These are phyloP conservation scores for Oligia strigilis DNA, from an alignment of 2,888 invertebrate genomes.

Conservation along the genomic window DNA sequence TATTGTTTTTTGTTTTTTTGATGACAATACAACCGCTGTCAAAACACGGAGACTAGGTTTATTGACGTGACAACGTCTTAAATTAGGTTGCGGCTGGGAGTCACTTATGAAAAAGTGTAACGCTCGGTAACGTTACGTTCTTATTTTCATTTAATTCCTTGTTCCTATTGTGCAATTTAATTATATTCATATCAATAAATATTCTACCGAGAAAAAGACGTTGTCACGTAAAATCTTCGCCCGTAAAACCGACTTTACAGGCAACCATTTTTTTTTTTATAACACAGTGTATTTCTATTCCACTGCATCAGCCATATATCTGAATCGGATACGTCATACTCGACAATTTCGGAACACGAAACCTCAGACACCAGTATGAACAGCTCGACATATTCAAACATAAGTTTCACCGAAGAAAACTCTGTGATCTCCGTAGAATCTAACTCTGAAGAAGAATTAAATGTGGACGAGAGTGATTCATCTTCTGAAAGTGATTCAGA, in stretches of 20 bases:
- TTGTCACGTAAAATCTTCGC: no score
- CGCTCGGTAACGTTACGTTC: no score
- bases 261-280: constrained; percentile 1
- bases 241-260: no score
- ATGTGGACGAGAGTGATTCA: not conserved
- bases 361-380: constrained; percentile 82
- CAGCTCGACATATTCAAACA: not conserved
- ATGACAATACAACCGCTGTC: not conserved
- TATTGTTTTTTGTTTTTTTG: not conserved
- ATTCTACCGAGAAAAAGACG: no score
- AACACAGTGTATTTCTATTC: constrained; percentile 30
- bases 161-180: no score
- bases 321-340: constrained; percentile 71
- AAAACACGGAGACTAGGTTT: not conserved
- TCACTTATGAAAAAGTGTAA: no score
- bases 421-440: constrained; percentile 7
- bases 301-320: constrained; percentile 40
- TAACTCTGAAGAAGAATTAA: constrained; percentile 21
- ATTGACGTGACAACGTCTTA: no score
- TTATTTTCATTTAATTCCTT: no score
- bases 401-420: not conserved
- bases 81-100: no score
- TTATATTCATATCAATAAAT: no score
- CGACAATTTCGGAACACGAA: constrained; percentile 79
- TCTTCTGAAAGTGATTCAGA: constrained; percentile 12